Conservation (phyloP, 2,888 invertebrate species). For the Drosophila acutilabella region DNA sequence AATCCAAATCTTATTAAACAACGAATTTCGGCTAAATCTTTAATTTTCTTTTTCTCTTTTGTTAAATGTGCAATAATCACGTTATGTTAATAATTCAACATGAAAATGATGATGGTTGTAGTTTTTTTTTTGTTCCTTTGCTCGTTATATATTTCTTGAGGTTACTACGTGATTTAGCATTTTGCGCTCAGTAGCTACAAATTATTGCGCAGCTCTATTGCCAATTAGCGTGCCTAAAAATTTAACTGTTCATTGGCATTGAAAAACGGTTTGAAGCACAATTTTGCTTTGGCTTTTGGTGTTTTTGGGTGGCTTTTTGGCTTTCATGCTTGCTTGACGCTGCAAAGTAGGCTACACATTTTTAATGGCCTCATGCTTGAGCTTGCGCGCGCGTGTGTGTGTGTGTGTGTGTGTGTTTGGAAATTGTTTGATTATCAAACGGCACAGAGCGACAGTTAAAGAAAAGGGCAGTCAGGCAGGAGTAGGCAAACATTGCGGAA, state of each 20-base stretch:
- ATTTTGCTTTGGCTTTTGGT: neutral
- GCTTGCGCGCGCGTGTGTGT: conserved; percentile 10
- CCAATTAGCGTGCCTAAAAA: conserved; percentile 54
- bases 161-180: conserved; percentile 26
- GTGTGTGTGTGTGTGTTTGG: conserved; percentile 20
- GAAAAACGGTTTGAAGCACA: conserved; percentile 48
- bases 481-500: conserved; percentile 18
- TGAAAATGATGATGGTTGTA: neutral
- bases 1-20: neutral
- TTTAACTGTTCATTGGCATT: conserved; percentile 56
- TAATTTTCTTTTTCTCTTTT: neutral
- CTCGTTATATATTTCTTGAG: neutral
- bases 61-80: conserved; percentile 1
- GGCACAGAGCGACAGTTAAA: conserved; percentile 31
- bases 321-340: conserved; percentile 1
- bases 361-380: conserved; percentile 14
- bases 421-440: conserved; percentile 59
- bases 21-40: neutral
- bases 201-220: conserved; percentile 44
- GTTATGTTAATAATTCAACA: conserved; percentile 23
- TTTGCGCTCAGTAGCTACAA: conserved; percentile 18
- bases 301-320: conserved; percentile 1
- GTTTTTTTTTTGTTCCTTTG: neutral
- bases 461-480: conserved; percentile 10
- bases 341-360: conserved; percentile 31